Conservation (phyloP, 2,888 invertebrate genomes). For the Tuberolachnus salignus region DNA sequence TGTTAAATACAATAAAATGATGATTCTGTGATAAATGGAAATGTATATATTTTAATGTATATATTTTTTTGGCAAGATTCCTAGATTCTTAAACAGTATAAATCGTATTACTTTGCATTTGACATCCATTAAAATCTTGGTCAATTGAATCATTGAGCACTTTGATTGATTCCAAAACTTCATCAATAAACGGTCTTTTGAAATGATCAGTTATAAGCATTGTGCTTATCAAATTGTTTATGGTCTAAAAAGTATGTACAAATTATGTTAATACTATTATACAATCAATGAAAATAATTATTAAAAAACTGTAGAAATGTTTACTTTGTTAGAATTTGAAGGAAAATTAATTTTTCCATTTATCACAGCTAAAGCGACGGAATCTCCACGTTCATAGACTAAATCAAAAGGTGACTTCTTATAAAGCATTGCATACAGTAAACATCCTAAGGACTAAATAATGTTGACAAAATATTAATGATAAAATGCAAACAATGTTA, state of each 20-base stretch:
- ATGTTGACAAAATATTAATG: conserved; percentile 36
- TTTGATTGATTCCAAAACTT: conserved; percentile 70
- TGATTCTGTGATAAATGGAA: no score
- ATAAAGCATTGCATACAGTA: conserved; percentile 83
- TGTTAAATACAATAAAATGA: no score
- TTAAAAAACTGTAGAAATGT: background rate
- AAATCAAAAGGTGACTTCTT: conserved; percentile 85
- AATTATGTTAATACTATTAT: background rate
- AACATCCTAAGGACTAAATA: conserved; percentile 80
- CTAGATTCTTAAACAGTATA: conserved; percentile 12
- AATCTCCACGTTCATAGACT: conserved; percentile 83
- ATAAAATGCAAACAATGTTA: background rate
- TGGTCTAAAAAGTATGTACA: conserved; percentile 67
- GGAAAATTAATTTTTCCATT: conserved; percentile 77
- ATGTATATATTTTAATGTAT: no score
- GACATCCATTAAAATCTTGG: conserved; percentile 18
- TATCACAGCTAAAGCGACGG: conserved; percentile 83
- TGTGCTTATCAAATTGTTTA: conserved; percentile 72
- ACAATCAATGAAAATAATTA: background rate
- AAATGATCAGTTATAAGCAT: conserved; percentile 77
- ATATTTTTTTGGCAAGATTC: no score
- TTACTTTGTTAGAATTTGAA: conserved; percentile 60
- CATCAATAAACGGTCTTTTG: conserved; percentile 78
- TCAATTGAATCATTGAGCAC: conserved; percentile 61
- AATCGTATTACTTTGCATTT: background rate